These are phyloP conservation scores for Musca vetustissima DNA, from an alignment of 1,140 invertebrate species.

Conservation along the genomic window DNA sequence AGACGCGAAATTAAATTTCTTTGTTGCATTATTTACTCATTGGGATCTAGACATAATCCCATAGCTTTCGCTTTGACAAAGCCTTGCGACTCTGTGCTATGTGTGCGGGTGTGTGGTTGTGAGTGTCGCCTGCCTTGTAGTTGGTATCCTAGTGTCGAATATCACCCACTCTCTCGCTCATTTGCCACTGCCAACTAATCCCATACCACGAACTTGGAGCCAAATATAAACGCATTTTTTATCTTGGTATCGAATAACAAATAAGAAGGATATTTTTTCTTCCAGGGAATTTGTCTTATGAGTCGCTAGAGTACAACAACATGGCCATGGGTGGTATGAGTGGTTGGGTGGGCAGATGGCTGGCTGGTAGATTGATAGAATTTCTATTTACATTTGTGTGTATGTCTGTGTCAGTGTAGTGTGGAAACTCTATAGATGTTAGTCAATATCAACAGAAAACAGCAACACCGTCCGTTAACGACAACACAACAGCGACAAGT, in stretches of 20 bases:
- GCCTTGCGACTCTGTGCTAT: background rate
- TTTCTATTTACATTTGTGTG: no score
- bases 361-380: no score
- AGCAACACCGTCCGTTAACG: background rate
- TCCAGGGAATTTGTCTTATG: background rate
- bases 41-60: constrained; percentile 29
- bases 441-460: background rate
- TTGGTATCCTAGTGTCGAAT: no score
- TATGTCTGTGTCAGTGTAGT: background rate
- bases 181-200: no score
- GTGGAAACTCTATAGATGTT: background rate
- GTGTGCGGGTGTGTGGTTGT: no score
- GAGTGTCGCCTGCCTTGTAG: no score
- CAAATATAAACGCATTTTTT: constrained; percentile 1
- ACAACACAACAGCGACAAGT: background rate
- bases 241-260: constrained; percentile 17
- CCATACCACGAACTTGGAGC: no score
- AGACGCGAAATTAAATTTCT: constrained; percentile 30
- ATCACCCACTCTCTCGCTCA: background rate
- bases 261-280: constrained; percentile 20
- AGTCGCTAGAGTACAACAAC: no score
- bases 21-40: constrained; percentile 31
- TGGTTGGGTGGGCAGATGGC: no score
- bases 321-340: no score
- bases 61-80: constrained; percentile 28